Conservation (phyloP, 2,113 vertebrate species). For the Actenoides lindsayi region DNA sequence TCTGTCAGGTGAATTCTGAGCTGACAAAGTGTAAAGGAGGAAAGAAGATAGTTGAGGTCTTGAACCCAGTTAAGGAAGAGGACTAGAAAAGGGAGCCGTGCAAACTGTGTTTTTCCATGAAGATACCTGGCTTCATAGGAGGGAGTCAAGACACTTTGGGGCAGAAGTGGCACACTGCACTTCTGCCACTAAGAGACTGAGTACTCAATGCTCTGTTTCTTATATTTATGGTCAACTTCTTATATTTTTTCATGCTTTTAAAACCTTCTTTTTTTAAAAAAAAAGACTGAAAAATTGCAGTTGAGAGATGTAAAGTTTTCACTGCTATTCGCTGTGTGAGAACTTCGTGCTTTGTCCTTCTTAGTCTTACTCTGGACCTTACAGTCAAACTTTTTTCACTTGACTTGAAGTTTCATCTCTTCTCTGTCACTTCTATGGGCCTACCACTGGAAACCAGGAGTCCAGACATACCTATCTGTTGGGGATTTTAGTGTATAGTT, state of each 20-base stretch:
- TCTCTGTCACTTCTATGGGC: neutral
- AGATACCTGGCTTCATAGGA: neutral
- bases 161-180: neutral
- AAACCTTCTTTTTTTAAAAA: neutral
- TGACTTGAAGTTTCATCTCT: neutral
- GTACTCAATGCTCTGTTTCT: neutral
- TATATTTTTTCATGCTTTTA: neutral
- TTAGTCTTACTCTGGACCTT: neutral
- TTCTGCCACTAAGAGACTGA: neutral
- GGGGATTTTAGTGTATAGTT: neutral
- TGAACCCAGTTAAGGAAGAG: neutral
- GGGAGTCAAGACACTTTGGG: neutral
- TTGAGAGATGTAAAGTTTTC: neutral
- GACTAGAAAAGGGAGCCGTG: neutral
- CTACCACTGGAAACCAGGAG: neutral
- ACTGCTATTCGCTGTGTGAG: neutral
- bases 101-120: neutral
- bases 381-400: neutral
- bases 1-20: neutral
- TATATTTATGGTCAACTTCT: neutral
- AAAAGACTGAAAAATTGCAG: neutral
- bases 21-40: neutral
- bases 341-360: neutral
- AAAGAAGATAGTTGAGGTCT: neutral
- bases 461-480: neutral